Evolutionary conservation across 2,113 vertebrate genomes (phyloP), one percentile per base, ranked within the genome.

Genomic region (Lontra canadensis): DNA sequence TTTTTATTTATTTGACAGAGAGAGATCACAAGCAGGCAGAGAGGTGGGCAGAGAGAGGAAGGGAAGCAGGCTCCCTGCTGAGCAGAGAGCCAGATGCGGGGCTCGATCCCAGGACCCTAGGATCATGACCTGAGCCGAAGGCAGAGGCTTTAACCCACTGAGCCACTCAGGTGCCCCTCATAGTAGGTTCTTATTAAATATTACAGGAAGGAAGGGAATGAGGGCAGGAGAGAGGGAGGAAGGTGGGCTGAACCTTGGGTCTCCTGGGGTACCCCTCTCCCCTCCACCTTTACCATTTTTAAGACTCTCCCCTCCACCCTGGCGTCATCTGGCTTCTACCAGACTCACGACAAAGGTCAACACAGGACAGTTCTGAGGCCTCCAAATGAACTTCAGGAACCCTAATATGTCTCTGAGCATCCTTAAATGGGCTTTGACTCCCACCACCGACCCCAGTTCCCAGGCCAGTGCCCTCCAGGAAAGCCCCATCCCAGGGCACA

Each of bases 231-330:
- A 88, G n/a, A 78, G 3, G 9, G 44, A 69, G 26, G 57, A 21
- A 0, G 20, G 12, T 0, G 12, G 6, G 29, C 47, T 78, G 65
- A 69, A 34, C 21, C 55, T 12, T 20, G n/a, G n/a, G 26, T 26
- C 42, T 14, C 2, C 0, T 18, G 21, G 36, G 0, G 0, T 7
- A 20, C 49, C 44, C n/a, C 59, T 13, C 85, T 20, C 29, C 55
- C 25, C 13, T 44, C 29, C 26, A 10, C 59, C 52, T 4, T 69
- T 25, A 34, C 31, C 4, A 39, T 8, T 39, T 82, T 47, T 21
- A 47, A 21, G 9, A 15, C 20, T 78, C 65, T 65, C 29, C n/a
- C 31, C 59, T 20, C 73, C 44, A 94, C 47, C 18, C 31, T 14
- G 3, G 34, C 55, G 42, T 49, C 57, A 17, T 44, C 52, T 57